A percentile compares a stretch with the other conserved stretches of the same genome.
These are phyloP conservation scores for Halictus ligatus DNA, from an alignment of 2,888 invertebrate species.

Conservation along the genomic window DNA sequence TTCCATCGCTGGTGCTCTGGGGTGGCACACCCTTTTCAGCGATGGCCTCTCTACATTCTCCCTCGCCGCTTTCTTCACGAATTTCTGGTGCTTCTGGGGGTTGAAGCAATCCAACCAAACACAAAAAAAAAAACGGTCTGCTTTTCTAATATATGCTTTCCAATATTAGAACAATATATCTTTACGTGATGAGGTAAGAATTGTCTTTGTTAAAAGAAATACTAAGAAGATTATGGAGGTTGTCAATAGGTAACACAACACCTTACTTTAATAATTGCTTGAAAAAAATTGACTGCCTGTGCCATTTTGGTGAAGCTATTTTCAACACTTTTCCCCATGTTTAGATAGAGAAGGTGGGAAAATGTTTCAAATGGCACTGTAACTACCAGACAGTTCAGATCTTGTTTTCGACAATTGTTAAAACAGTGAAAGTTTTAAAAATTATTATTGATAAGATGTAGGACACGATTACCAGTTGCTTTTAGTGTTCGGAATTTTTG, in stretches of 20 bases:
- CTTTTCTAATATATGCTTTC: not conserved
- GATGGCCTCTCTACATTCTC: not conserved
- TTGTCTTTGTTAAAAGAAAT: not conserved
- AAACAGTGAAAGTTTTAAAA: not conserved
- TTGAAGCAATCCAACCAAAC: not conserved
- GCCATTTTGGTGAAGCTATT: not conserved
- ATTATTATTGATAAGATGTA: not conserved
- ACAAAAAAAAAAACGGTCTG: not conserved
- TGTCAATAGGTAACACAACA: not conserved
- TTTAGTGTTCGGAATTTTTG: not conserved
- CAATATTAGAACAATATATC: not conserved
- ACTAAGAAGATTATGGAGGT: not conserved
- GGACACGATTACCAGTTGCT: not conserved
- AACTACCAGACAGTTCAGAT: too few relatives aligned
- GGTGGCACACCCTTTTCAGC: slow-evolving; percentile 25
- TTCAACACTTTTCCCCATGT: too few relatives aligned
- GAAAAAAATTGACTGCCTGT: not conserved
- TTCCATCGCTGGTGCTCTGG: slow-evolving; percentile 16
- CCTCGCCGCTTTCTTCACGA: not conserved
- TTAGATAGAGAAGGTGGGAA: too few relatives aligned
- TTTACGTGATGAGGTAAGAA: not conserved
- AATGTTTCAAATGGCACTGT: too few relatives aligned
- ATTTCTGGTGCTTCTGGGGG: not conserved
- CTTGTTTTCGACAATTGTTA: too few relatives aligned
- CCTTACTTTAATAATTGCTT: not conserved